phyloP scores from a whole-genome alignment of 2,797 vertebrate genomes.

The Enteromius unitaeniatus region DNA sequence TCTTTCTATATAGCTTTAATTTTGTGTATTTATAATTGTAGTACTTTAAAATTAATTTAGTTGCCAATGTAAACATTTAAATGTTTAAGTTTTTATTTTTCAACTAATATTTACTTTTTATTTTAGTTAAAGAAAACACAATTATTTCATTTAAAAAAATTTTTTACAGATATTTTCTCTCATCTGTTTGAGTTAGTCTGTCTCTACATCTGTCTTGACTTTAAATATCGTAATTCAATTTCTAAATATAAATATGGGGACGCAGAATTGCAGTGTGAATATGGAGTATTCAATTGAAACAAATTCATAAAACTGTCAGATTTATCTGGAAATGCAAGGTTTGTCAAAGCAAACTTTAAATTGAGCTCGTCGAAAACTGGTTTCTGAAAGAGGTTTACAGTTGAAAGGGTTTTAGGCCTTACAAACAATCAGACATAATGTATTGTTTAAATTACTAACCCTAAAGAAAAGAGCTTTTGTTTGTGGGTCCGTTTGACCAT shows the following conservation, averaged over 20 bases:
- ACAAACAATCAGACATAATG: neutral
- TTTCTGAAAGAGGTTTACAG: neutral
- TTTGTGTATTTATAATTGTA: neutral
- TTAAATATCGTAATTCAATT: neutral
- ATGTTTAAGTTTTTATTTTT: neutral
- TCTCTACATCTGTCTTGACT: neutral
- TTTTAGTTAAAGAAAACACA: neutral
- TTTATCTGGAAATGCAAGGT: neutral
- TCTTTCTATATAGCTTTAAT: neutral
- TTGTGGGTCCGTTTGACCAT: slow-evolving; percentile 1
- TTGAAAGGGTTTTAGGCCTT: neutral
- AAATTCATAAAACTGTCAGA: neutral
- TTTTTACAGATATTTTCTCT: neutral
- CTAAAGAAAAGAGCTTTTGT: slow-evolving; percentile 36
- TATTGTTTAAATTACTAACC: neutral
- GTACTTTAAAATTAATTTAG: neutral
- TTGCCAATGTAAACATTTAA: neutral
- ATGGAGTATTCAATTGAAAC: neutral
- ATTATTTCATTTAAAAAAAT: neutral
- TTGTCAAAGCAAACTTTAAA: neutral
- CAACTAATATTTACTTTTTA: neutral
- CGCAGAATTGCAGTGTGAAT: neutral
- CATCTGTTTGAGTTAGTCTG: neutral
- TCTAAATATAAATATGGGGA: neutral
- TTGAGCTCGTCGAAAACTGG: no score